Evolutionary conservation across 2,888 invertebrate species (phyloP).

Genomic region (Chaetogeoica ovagalla): DNA sequence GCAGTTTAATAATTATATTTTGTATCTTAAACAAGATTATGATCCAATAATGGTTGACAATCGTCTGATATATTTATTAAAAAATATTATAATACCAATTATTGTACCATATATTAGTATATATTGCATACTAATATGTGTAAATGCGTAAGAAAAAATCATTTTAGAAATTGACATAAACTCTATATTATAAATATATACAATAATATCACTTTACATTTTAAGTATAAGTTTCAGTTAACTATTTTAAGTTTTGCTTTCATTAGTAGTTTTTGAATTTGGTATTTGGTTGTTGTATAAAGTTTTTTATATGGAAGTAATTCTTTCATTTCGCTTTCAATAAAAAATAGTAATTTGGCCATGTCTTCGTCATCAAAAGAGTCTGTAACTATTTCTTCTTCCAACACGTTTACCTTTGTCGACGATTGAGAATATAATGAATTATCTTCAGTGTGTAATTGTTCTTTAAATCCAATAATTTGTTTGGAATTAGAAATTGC

Average conservation of each 20-base stretch:
- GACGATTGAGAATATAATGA: constrained; percentile 17
- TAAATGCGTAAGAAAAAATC: no score
- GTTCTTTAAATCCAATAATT: constrained; percentile 23
- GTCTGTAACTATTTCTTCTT: not conserved
- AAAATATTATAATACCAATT: no score
- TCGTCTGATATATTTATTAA: no score
- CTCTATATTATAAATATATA: no score
- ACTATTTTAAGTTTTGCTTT: constrained; percentile 24
- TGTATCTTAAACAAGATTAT: no score
- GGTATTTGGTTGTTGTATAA: constrained; percentile 30
- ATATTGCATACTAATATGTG: no score
- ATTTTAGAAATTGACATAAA: no score
- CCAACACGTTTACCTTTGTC: not conserved
- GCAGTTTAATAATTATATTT: no score
- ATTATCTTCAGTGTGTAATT: constrained; percentile 27
- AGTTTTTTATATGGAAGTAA: constrained; percentile 19
- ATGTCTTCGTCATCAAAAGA: not conserved
- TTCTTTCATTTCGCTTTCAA: constrained; percentile 24
- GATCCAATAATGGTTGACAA: no score
- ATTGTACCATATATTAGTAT: no score
- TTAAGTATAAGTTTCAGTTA: not conserved
- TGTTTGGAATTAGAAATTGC: constrained; percentile 25
- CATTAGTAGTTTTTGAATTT: constrained; percentile 42
- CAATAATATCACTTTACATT: not conserved
- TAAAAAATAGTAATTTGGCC: constrained; percentile 1